Base-by-base conservation (phyloP, 1,140 invertebrate species). In the Drosophila nannoptera region DNA sequence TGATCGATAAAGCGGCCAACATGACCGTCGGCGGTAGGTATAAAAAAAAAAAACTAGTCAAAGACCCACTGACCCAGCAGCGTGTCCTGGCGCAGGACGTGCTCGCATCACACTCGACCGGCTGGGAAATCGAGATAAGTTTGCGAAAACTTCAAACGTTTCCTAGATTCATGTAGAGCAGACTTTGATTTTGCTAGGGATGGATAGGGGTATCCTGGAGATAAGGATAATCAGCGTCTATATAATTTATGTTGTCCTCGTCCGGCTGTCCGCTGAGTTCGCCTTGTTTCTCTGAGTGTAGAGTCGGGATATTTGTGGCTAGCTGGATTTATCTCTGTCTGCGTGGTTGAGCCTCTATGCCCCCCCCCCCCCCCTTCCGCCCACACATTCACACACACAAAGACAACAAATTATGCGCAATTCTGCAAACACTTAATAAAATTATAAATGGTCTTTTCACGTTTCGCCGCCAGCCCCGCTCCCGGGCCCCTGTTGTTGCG, bases 21-120 rank as follows among this genome's bases (percentile, higher is more conserved):
- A 92, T 93, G 90, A 93, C 92, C 69, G 91, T 92, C 66, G 92
- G 92, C 70, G 92, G 92, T 92, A 87, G 11, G 87, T 89, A 72
- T 2, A n/a, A 16, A 63, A 50, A 14, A 32, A 29, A 5, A 12
- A 7, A 22, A 22, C 16, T 29, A 29, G 16, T 8, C 45, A 46
- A 46, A 5, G 5, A 22, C 45, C 45, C 31, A 35, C 32, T 9
- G n/a, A 12, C 49, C 32, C 5, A 9, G 48, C 48, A 33, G 7
- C 48, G n/a, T 49, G n/a, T 32, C 31, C n/a, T 36, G 32, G 7
- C 14, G 9, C 43, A 42, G 16, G 5, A 14, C 12, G 11, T 2
- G 2, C 32, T 43, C 14, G 31, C 40, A 42, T 1, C 29, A 8
- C 42, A 7, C 32, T 9, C 8, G 16, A 9, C 22, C 22, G 29